Evolutionary conservation across 2,797 vertebrate genomes (phyloP).

Genomic region (Pterois miles): DNA sequence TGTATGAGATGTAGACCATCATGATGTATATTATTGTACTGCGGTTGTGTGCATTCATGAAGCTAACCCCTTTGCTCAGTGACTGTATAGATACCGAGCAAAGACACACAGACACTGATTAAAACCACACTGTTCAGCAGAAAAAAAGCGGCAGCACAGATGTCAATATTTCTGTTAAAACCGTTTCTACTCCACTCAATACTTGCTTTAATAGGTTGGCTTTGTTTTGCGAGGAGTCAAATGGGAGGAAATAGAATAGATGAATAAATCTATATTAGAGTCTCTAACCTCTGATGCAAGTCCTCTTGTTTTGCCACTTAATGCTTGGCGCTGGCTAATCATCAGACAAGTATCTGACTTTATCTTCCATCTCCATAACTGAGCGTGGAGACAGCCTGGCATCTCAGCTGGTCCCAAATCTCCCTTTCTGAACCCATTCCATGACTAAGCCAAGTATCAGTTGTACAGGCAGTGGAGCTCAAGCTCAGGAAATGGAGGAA

Average conservation of each 20-base stretch:
- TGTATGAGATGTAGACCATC: background rate
- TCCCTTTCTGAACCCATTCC: conserved; percentile 51
- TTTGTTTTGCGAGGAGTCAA: conserved; percentile 75
- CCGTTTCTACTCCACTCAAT: conserved; percentile 77
- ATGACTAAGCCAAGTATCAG: conserved; percentile 55
- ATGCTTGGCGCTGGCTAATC: conserved; percentile 71
- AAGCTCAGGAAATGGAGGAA: conserved; percentile 41
- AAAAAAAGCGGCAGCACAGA: conserved; percentile 43
- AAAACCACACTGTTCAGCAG: conserved; percentile 62
- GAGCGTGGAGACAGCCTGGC: conserved; percentile 43
- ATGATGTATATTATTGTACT: conserved; percentile 12
- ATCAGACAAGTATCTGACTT: conserved; percentile 63
- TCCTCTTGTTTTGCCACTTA: conserved; percentile 73
- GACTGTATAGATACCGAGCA: conserved; percentile 13
- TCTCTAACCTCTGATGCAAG: conserved; percentile 75
- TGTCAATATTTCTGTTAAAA: conserved; percentile 83
- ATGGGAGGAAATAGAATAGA: conserved; percentile 71
- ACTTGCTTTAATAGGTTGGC: conserved; percentile 76
- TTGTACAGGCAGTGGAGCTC: conserved; percentile 43
- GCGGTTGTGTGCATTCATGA: conserved; percentile 5
- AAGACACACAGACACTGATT: conserved; percentile 41
- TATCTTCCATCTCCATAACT: conserved; percentile 55
- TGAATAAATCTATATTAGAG: conserved; percentile 78
- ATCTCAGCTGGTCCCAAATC: conserved; percentile 65
- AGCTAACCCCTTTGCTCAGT: conserved; percentile 13